These are phyloP conservation scores for Erebia aethiops DNA, from an alignment of 2,888 invertebrate species.

Conservation along the genomic window DNA sequence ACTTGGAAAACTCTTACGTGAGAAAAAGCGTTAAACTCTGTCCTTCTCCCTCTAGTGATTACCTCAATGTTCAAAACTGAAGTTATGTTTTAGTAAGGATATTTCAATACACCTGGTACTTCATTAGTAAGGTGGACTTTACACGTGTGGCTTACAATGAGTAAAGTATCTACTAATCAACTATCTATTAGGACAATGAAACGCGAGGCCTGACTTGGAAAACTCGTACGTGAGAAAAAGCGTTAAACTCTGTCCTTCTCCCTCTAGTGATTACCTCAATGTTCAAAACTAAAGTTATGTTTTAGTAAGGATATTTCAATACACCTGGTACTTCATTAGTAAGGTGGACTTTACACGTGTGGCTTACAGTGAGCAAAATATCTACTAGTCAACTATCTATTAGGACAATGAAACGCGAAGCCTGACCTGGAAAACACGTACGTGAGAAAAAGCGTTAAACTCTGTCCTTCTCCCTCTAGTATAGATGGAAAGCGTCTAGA, in stretches of 20 bases:
- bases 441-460: too few species aligned
- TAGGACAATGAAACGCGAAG: too few species aligned
- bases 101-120: conserved; percentile 10
- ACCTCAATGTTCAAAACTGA: conserved; percentile 1
- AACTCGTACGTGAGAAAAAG: too few species aligned
- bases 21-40: too few species aligned
- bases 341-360: not conserved
- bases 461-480: too few species aligned
- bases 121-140: not conserved
- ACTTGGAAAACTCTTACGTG: too few species aligned
- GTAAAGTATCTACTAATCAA: not conserved
- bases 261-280: not conserved
- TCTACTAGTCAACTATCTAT: not conserved
- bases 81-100: not conserved
- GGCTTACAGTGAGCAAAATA: not conserved
- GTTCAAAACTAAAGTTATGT: conserved; percentile 1
- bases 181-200: not conserved
- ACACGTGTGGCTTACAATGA: not conserved
- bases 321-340: not conserved
- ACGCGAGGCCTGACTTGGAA: too few species aligned
- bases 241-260: too few species aligned
- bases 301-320: conserved; percentile 5
- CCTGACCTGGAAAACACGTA: too few species aligned
- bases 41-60: not conserved
- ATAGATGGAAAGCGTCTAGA: not conserved